Percentiles rank a stretch among this genome's conserved stretches.
Conservation (phyloP, 92 coral and sea anemone species). For the Nematostella vectensis region DNA sequence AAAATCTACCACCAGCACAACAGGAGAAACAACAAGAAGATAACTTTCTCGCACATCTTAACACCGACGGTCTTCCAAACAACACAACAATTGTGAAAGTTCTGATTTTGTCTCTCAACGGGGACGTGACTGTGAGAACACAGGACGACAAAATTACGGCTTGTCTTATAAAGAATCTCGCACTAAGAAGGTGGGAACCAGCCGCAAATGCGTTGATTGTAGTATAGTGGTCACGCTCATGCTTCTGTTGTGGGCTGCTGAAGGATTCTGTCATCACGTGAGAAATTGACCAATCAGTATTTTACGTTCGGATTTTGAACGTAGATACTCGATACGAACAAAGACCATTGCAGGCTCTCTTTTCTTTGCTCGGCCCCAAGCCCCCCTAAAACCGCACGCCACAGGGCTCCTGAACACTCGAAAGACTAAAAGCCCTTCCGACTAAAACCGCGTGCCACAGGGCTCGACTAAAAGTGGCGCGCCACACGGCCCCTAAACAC, state of each 20-base stretch:
- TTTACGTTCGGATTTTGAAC: slow-evolving; percentile 1
- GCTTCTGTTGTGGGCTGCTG: too few relatives aligned
- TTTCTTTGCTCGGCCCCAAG: neutral
- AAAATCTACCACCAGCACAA: too few relatives aligned
- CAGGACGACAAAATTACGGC: slow-evolving; percentile 1
- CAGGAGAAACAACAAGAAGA: too few relatives aligned
- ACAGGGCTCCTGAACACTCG: neutral
- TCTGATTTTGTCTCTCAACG: neutral
- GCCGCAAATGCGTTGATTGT: slow-evolving; percentile 10
- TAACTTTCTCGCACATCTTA: neutral
- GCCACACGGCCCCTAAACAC: too few relatives aligned
- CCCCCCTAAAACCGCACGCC: neutral
- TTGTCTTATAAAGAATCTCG: neutral
- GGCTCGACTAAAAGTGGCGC: too few relatives aligned
- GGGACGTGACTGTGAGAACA: neutral
- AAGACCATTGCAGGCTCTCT: neutral
- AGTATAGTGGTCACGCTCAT: too few relatives aligned
- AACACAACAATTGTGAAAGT: neutral
- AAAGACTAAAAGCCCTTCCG: too few relatives aligned
- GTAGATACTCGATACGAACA: neutral
- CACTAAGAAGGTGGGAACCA: slow-evolving; percentile 2
- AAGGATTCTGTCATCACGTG: neutral
- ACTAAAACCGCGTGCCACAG: too few relatives aligned
- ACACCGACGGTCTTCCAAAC: neutral
- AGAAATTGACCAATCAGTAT: neutral